These are phyloP conservation scores for Periophthalmus magnuspinnatus DNA, from an alignment of 2,797 vertebrate genomes.

Conservation along the genomic window DNA sequence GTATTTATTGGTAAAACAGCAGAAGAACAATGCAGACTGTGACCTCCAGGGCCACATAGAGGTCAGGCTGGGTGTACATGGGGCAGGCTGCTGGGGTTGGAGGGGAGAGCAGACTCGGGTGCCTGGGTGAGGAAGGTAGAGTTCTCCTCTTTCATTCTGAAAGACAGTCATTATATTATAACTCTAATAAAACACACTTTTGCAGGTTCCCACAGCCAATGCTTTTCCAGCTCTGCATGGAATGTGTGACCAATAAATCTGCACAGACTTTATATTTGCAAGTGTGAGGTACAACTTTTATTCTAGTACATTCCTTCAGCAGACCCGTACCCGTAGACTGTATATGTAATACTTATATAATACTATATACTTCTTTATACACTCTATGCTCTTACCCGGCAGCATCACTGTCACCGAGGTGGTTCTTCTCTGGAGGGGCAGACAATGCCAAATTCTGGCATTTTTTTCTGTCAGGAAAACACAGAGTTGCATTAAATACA, in stretches of 20 bases:
- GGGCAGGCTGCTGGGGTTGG: constrained; percentile 55
- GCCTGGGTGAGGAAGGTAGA: constrained; percentile 77
- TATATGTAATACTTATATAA: too few species aligned
- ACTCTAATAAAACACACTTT: constrained; percentile 58
- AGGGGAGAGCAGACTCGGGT: constrained; percentile 53
- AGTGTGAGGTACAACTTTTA: constrained; percentile 47
- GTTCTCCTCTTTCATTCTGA: constrained; percentile 67
- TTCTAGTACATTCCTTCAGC: constrained; percentile 54
- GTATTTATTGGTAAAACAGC: constrained; percentile 27
- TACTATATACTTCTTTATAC: too few species aligned
- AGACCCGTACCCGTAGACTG: constrained; percentile 56
- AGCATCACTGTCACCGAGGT: constrained; percentile 43
- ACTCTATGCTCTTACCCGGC: constrained; percentile 54
- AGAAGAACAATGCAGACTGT: constrained; percentile 35
- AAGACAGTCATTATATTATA: constrained; percentile 65
- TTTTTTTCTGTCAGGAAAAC: constrained; percentile 59
- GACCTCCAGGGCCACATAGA: constrained; percentile 34
- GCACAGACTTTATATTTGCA: constrained; percentile 65
- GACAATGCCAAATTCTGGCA: constrained; percentile 45
- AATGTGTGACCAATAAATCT: constrained; percentile 68
- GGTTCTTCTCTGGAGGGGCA: constrained; percentile 54
- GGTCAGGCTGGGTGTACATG: constrained; percentile 64
- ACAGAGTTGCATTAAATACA: constrained; percentile 51
- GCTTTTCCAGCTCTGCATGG: constrained; percentile 58
- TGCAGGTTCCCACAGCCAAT: constrained; percentile 50